Evolutionary conservation across 2,113 vertebrate species (phyloP).

Genomic region (Recurvirostra avosetta): DNA sequence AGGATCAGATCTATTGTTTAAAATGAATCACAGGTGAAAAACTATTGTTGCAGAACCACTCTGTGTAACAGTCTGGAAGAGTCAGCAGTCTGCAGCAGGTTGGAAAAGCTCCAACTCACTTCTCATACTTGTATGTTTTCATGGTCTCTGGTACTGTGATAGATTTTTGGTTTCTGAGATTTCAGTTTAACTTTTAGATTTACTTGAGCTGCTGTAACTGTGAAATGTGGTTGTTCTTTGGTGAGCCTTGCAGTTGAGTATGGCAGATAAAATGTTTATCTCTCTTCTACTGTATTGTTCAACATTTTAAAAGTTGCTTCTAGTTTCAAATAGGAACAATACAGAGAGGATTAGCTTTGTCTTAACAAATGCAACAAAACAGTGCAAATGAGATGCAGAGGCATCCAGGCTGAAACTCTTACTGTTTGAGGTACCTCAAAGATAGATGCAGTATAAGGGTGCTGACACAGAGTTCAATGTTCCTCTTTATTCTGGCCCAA

Average conservation of each 20-base stretch:
- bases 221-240: neutral
- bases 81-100: neutral
- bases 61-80: neutral
- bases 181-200: constrained; percentile 43
- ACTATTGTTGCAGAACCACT: constrained; percentile 2
- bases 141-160: neutral
- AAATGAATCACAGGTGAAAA: neutral
- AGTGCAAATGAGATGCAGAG: neutral
- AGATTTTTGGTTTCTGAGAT: constrained; percentile 28
- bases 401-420: neutral
- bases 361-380: neutral
- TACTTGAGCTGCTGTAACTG: neutral
- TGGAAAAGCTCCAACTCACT: neutral
- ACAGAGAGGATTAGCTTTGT: constrained; percentile 8
- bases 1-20: neutral
- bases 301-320: neutral
- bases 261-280: constrained; percentile 29
- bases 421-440: neutral
- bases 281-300: neutral
- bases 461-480: neutral
- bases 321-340: neutral
- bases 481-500: neutral
- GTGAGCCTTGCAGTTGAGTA: neutral
- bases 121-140: neutral
- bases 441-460: neutral